Percentiles rank a stretch among this genome's conserved stretches.
Conservation (phyloP, 2,797 vertebrate species). For the Halcyon badia region DNA sequence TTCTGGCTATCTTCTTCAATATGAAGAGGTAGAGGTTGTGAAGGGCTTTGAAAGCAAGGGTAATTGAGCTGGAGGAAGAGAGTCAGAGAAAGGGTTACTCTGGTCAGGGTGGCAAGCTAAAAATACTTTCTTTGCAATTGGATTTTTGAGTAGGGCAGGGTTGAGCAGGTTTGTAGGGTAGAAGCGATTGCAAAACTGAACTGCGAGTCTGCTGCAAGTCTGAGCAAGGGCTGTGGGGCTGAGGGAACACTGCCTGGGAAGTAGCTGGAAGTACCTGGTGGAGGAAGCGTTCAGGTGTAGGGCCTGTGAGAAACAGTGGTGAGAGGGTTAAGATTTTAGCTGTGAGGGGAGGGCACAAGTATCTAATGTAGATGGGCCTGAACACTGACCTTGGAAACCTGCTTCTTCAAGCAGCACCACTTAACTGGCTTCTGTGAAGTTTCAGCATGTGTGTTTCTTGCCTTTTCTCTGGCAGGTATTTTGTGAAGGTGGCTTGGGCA, state of each 20-base stretch:
- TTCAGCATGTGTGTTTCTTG: not conserved
- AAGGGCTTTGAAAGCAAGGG: not conserved
- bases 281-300: not conserved
- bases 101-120: conserved; percentile 27
- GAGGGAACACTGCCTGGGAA: not conserved
- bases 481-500: conserved; percentile 95
- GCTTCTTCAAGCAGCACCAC: rapidly evolving
- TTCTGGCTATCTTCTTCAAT: not conserved
- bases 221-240: not conserved
- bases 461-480: conserved; percentile 85
- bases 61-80: not conserved
- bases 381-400: not conserved
- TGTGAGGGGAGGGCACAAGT: not conserved
- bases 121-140: conserved; percentile 42
- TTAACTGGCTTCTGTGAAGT: not conserved
- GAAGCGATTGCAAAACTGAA: not conserved
- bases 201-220: not conserved
- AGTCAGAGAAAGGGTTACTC: conserved; percentile 9
- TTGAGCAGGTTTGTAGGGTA: not conserved
- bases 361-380: not conserved
- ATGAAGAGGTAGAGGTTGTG: not conserved
- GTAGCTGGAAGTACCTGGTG: not conserved
- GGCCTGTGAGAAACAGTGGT: not conserved
- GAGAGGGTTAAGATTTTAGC: not conserved
- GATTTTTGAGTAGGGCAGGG: conserved; percentile 15